Evolutionary conservation across 2,797 vertebrate genomes (phyloP), one percentile per base, ranked within the genome.

Genomic region (Pseudomugil gertrudae): DNA sequence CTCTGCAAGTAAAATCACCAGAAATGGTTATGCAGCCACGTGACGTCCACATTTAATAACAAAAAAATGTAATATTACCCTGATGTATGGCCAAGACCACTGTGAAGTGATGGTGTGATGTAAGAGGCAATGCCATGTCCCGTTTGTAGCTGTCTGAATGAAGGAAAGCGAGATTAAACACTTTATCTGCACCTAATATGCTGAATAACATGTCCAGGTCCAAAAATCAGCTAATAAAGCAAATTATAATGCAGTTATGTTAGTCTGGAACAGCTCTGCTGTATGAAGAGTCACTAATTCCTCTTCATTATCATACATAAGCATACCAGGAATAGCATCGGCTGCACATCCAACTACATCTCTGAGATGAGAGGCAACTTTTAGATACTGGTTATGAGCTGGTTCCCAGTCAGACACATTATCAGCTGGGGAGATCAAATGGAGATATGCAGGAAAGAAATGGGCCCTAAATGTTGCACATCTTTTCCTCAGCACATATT

Each of bases 71-170:
- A 14, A 14, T 15, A 5, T 38, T 3, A 38, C 14, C 14, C 36
- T 4, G 14, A 35, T 3, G 13, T 1, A 38, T 48, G 47, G 10
- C 10, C 47, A 48, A 11, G 9, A 24, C 23, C 47, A 3, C 3
- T 9, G 11, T 21, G 24, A 3, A 26, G 24, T 27, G 24, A n/a
- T 9, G 7, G 9, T 43, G 19, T 43, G 40, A 40, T 19, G 4
- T 15, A 5, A 40, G 4, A 19, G 1, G 38, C 4, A 19, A 30
- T 40, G 1, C 23, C 14, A 1, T 24, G 21, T 54, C 62, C n/a
- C 40, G 26, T 24, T 50, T 63, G 24, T 32, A 54, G 36, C 5
- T 64, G 26, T 63, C 62, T 54, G 51, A 64, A 43, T 43, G 10
- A 27, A 54, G 23, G 21, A 29, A 53, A 19, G 51, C 54, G n/a